Conservation (phyloP, 2,797 vertebrate genomes). For the Tamandua tetradactyla region DNA sequence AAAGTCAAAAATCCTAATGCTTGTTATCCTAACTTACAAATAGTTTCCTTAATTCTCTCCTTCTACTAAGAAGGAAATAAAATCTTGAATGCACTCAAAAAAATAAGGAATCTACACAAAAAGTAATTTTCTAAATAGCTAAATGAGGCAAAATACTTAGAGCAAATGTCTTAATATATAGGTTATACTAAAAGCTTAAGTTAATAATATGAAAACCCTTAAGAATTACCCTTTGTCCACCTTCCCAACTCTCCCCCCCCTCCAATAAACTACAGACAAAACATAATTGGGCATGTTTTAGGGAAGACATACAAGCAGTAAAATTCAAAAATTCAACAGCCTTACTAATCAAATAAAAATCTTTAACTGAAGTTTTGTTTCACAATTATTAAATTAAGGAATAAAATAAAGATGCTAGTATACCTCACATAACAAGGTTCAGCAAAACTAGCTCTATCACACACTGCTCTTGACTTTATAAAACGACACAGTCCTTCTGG, state of each 20-base stretch:
- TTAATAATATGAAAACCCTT: not conserved
- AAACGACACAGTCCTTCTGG: not conserved
- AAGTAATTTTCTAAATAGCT: not conserved
- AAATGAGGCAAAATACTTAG: not conserved
- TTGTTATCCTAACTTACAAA: not conserved
- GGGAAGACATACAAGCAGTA: not conserved
- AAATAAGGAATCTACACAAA: not conserved
- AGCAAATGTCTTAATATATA: not conserved
- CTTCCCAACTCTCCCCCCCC: too few species aligned
- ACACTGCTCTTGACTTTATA: not conserved
- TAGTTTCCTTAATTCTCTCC: not conserved
- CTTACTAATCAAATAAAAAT: not conserved
- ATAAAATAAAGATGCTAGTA: slow-evolving; percentile 1
- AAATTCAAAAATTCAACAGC: not conserved
- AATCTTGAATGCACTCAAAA: not conserved
- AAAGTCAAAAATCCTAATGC: not conserved
- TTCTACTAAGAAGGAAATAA: not conserved
- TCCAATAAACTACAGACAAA: not conserved
- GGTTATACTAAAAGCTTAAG: not conserved
- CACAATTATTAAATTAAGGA: not conserved
- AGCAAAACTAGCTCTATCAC: not conserved
- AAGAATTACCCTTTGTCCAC: not conserved
- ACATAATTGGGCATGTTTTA: not conserved
- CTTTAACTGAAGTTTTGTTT: not conserved
- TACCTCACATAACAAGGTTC: not conserved